Evolutionary conservation across 2,888 invertebrate genomes (phyloP).

Genomic region (Coelinius sp.): DNA sequence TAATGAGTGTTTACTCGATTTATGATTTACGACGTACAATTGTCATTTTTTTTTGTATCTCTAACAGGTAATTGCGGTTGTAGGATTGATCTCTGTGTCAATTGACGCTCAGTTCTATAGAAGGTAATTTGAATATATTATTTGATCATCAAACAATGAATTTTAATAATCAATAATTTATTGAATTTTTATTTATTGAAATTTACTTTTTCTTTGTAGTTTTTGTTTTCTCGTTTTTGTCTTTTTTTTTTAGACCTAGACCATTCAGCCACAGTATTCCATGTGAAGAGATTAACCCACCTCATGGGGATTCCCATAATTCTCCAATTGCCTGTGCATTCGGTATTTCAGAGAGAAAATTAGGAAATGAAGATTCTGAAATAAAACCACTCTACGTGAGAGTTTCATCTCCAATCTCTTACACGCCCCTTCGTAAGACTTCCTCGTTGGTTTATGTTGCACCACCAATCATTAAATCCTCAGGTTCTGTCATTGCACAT

Average conservation of each 20-base stretch:
- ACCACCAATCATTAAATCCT: slow-evolving; percentile 57
- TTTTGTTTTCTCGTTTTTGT: not conserved
- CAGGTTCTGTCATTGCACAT: slow-evolving; percentile 52
- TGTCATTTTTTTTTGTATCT: not conserved
- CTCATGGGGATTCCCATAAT: slow-evolving; percentile 33
- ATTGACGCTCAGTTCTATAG: slow-evolving; percentile 6
- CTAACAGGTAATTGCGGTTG: not conserved
- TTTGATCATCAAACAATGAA: not conserved
- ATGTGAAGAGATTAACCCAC: slow-evolving; percentile 47
- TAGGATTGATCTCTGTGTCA: not conserved
- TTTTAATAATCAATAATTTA: not conserved
- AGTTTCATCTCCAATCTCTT: slow-evolving; percentile 51
- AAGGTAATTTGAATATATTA: slow-evolving; percentile 14
- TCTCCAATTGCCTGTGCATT: slow-evolving; percentile 53
- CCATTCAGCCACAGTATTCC: slow-evolving; percentile 46
- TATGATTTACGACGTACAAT: not conserved
- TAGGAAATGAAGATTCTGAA: not conserved
- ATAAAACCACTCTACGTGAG: slow-evolving; percentile 51
- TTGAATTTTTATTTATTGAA: not conserved
- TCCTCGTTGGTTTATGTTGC: slow-evolving; percentile 56
- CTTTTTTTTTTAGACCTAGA: not conserved
- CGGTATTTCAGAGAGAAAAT: slow-evolving; percentile 10
- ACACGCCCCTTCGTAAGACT: slow-evolving; percentile 52
- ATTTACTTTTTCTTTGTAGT: not conserved
- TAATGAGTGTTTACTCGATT: not conserved